Conservation (phyloP, 1,140 invertebrate species). For the Brachionus asplanchnoidis region DNA sequence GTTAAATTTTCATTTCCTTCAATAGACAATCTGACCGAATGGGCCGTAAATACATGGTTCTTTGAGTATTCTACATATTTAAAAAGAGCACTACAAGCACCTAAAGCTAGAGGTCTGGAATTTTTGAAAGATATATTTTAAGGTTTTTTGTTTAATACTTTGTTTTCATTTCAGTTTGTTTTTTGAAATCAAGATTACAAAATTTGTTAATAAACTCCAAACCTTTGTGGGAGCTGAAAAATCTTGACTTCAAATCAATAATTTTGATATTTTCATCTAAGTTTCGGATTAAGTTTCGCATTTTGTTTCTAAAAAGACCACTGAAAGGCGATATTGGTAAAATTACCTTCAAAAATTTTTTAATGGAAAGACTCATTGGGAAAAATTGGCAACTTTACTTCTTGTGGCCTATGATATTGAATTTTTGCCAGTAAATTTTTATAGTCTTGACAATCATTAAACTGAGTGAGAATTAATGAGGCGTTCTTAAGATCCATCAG, state of each 20-base stretch:
- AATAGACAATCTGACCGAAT: background rate
- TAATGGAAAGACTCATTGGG: too few relatives aligned
- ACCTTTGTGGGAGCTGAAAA: conserved; percentile 10
- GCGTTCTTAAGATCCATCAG: background rate
- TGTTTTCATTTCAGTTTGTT: background rate
- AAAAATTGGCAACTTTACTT: background rate
- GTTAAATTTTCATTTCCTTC: conserved; percentile 10
- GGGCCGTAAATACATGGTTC: background rate
- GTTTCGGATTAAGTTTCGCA: background rate
- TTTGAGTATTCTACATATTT: background rate
- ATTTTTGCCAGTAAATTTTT: background rate
- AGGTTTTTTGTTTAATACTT: background rate
- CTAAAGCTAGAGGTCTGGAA: background rate
- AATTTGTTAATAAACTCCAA: background rate
- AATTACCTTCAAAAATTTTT: background rate
- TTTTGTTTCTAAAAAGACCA: background rate
- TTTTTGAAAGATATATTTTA: background rate
- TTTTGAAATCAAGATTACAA: background rate
- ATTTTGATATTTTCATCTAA: background rate
- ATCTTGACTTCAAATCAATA: background rate
- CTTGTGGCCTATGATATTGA: background rate
- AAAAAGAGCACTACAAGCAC: background rate
- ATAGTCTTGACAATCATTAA: background rate
- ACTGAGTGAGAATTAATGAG: conserved; percentile 1
- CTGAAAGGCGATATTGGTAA: background rate